These are phyloP conservation scores for Anthrax anthrax DNA, from an alignment of 2,888 invertebrate genomes.

Conservation along the genomic window DNA sequence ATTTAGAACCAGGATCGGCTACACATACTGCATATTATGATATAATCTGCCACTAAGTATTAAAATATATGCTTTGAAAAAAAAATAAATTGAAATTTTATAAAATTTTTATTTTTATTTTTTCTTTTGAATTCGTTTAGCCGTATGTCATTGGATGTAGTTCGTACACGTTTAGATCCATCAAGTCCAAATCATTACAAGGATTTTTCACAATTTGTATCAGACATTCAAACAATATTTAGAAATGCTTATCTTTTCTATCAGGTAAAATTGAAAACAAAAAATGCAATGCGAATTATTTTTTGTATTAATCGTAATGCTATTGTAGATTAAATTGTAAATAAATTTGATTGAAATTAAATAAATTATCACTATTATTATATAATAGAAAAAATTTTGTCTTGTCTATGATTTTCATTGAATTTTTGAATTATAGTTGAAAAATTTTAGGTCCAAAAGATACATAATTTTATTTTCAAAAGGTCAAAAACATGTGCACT, in stretches of 20 bases:
- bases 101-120: not conserved
- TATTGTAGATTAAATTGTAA: no score
- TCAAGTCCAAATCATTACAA: conserved; percentile 57
- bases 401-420: no score
- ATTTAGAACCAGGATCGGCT: conserved; percentile 66
- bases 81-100: not conserved
- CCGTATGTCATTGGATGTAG: conserved; percentile 75
- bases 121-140: conserved; percentile 17
- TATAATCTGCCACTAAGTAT: conserved; percentile 30
- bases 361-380: no score
- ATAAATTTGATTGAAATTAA: no score
- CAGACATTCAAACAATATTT: conserved; percentile 73
- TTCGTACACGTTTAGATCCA: conserved; percentile 67
- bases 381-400: no score
- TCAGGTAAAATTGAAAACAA: conserved; percentile 39
- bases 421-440: no score
- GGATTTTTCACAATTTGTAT: conserved; percentile 57
- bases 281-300: not conserved
- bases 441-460: no score
- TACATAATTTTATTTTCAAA: no score
- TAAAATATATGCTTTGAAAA: no score
- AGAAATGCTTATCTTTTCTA: conserved; percentile 76
- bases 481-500: no score
- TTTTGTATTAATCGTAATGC: no score
- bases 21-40: conserved; percentile 40